These are phyloP conservation scores for Drosophila asahinai DNA, from an alignment of 1,140 invertebrate species.

Conservation along the genomic window DNA sequence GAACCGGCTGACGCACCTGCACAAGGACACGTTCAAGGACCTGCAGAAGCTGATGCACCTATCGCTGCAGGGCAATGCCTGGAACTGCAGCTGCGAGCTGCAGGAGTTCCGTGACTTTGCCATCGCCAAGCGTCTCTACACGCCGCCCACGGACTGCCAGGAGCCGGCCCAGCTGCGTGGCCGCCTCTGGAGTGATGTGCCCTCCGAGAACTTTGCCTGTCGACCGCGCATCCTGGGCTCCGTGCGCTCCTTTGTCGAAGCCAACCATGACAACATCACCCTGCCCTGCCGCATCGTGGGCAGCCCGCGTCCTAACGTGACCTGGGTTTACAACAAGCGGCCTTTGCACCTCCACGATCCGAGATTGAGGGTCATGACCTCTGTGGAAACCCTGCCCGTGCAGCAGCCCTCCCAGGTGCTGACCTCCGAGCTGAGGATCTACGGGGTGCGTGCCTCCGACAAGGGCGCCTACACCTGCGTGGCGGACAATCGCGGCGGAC, in stretches of 20 bases:
- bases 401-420: conserved; percentile 45
- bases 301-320: conserved; percentile 90
- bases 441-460: conserved; percentile 90
- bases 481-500: conserved; percentile 93
- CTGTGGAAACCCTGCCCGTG: conserved; percentile 49
- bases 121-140: conserved; percentile 90
- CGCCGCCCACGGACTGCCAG: conserved; percentile 89
- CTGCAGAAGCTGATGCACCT: conserved; percentile 90
- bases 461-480: conserved; percentile 95
- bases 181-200: conserved; percentile 90
- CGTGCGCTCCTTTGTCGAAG: conserved; percentile 86
- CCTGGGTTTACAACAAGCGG: conserved; percentile 90
- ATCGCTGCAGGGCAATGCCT: conserved; percentile 92
- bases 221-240: conserved; percentile 89
- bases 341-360: conserved; percentile 86
- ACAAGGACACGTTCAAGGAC: conserved; percentile 87
- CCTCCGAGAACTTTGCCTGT: conserved; percentile 93
- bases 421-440: conserved; percentile 89
- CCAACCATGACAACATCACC: conserved; percentile 89
- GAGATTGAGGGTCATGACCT: conserved; percentile 84
- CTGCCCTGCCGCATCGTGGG: conserved; percentile 92
- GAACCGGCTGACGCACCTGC: conserved; percentile 90
- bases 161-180: conserved; percentile 89
- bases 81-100: conserved; percentile 95
- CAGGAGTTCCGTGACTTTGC: conserved; percentile 92